Evolutionary conservation across 2,888 invertebrate species (phyloP).

Genomic region (Zelleria hepariella): DNA sequence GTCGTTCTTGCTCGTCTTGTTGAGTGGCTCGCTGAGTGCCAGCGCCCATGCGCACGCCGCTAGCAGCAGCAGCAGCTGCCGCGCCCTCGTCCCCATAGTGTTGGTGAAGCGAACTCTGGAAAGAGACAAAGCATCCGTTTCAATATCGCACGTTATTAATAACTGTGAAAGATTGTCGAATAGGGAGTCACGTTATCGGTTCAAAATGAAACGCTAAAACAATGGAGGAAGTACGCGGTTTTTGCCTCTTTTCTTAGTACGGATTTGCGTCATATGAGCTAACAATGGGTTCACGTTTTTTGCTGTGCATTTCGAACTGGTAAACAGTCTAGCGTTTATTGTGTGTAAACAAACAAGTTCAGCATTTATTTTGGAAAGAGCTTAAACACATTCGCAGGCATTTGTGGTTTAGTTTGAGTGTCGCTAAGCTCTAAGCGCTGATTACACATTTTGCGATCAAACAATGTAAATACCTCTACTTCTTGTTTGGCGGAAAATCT

Average conservation of each 20-base stretch:
- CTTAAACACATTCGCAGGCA: not conserved
- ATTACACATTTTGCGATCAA: too few relatives aligned
- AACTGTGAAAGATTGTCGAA: not conserved
- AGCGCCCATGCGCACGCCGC: constrained; percentile 55
- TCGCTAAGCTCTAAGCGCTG: too few relatives aligned
- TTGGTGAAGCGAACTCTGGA: constrained; percentile 67
- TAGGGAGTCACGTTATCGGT: constrained; percentile 25
- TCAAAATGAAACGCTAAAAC: constrained; percentile 6
- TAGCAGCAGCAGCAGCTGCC: constrained; percentile 63
- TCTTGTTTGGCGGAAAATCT: too few relatives aligned
- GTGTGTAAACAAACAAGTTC: not conserved
- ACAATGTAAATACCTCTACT: too few relatives aligned
- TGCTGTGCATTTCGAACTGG: constrained; percentile 12
- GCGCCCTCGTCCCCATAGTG: constrained; percentile 65
- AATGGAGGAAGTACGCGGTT: not conserved
- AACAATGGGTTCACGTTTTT: constrained; percentile 30
- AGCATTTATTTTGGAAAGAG: not conserved
- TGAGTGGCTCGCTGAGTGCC: constrained; percentile 43
- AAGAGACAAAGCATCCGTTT: constrained; percentile 22
- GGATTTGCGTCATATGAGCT: constrained; percentile 18
- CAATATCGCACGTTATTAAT: not conserved
- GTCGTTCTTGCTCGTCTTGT: constrained; percentile 39
- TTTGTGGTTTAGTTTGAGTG: not conserved
- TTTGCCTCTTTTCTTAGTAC: constrained; percentile 21
- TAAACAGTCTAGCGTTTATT: not conserved